phyloP scores from a whole-genome alignment of 2,888 invertebrate species.

The Omphaloscelis lunosa region DNA sequence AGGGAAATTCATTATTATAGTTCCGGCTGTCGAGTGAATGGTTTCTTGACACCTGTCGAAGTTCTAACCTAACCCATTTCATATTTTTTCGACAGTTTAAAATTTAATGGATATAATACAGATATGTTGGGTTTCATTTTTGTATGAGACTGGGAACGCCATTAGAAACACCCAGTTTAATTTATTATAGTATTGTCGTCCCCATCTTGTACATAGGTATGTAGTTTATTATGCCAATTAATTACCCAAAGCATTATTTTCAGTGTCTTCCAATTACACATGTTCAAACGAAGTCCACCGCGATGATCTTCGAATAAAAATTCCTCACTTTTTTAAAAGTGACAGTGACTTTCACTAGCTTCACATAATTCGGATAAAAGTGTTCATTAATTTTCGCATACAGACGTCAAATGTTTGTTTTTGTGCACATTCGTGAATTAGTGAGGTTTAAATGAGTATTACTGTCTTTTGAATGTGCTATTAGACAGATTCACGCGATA shows the following conservation, averaged over 20 bases:
- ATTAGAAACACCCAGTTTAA: too few relatives aligned
- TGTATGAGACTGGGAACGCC: too few relatives aligned
- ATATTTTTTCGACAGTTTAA: too few relatives aligned
- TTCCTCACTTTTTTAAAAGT: slow-evolving; percentile 42
- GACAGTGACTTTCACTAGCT: slow-evolving; percentile 54
- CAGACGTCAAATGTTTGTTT: slow-evolving; percentile 32
- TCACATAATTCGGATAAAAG: slow-evolving; percentile 47
- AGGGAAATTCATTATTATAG: too few relatives aligned
- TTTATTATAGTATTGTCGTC: too few relatives aligned
- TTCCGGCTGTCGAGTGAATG: too few relatives aligned
- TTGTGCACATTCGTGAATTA: slow-evolving; percentile 13
- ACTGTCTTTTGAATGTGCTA: slow-evolving; percentile 18
- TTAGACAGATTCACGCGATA: slow-evolving; percentile 37
- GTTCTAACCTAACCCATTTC: too few relatives aligned
- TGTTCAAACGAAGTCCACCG: background rate
- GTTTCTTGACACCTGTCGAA: too few relatives aligned
- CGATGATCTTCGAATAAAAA: slow-evolving; percentile 23
- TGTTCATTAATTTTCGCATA: slow-evolving; percentile 38
- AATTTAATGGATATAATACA: too few relatives aligned
- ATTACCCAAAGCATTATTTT: slow-evolving; percentile 9
- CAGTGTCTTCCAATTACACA: slow-evolving; percentile 11
- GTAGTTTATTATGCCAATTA: slow-evolving; percentile 10
- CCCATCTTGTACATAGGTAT: background rate
- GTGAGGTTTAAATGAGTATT: slow-evolving; percentile 11
- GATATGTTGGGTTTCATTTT: too few relatives aligned